A percentile compares a stretch with the other conserved stretches of the same genome.
phyloP scores from a whole-genome alignment of 2,113 vertebrate species.

The Chamaetylas fuelleborni region DNA sequence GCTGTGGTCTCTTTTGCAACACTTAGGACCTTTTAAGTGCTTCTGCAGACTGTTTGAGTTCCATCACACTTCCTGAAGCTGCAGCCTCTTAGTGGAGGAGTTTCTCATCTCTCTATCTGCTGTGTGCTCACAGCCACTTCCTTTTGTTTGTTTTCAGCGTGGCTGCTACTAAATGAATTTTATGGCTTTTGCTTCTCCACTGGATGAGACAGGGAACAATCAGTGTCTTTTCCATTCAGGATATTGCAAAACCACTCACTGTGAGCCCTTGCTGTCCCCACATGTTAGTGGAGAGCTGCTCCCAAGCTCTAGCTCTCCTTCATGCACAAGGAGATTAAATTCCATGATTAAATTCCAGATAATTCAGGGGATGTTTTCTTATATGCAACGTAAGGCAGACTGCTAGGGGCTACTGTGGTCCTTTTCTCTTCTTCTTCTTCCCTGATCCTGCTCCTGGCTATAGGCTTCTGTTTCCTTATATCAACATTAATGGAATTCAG shows the following conservation, averaged over 20 bases:
- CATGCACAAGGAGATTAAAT: neutral
- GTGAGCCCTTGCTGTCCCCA: neutral
- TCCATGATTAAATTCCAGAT: neutral
- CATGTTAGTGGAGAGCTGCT: neutral
- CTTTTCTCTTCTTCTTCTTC: neutral
- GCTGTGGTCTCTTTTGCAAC: neutral
- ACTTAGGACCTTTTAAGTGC: neutral
- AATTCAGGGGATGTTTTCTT: neutral
- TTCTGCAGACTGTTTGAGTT: neutral
- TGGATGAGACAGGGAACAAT: neutral
- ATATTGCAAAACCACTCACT: neutral
- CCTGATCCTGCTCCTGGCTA: neutral
- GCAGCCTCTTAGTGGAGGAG: neutral
- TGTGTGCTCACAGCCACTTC: neutral
- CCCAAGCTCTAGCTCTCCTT: neutral
- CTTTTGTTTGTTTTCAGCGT: neutral
- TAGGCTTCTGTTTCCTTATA: neutral
- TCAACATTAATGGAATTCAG: neutral
- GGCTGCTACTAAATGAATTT: neutral
- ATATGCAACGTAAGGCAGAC: neutral
- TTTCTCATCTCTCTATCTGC: neutral
- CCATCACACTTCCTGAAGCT: neutral
- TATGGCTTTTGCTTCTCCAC: neutral
- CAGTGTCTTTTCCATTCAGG: neutral
- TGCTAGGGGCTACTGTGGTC: fast-evolving